These are phyloP conservation scores for Phasianus colchicus DNA, from an alignment of 2,113 vertebrate genomes.

Conservation along the genomic window DNA sequence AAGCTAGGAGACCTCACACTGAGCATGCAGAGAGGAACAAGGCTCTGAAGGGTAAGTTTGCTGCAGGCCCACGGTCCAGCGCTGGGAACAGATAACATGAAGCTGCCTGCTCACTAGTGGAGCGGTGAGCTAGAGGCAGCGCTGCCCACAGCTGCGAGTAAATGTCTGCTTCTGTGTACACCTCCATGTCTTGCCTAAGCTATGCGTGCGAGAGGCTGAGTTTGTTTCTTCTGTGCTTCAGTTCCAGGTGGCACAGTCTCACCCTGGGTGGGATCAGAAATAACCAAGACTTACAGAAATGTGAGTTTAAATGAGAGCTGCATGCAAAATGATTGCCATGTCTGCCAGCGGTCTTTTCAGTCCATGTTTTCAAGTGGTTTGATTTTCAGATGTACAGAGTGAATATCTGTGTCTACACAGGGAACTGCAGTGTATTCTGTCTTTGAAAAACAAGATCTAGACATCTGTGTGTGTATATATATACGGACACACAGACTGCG, in stretches of 20 bases:
- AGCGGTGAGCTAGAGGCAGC: background rate
- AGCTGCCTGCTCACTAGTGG: background rate
- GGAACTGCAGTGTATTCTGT: background rate
- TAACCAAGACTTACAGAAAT: background rate
- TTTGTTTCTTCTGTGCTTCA: background rate
- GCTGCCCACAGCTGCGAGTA: background rate
- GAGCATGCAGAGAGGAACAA: background rate
- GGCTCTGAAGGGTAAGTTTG: background rate
- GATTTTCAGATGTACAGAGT: background rate
- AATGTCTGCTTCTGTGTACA: background rate
- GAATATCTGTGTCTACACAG: background rate
- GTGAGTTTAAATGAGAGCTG: background rate
- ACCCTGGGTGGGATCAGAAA: background rate
- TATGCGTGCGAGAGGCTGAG: background rate
- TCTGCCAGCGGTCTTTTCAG: background rate
- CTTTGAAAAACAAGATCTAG: background rate
- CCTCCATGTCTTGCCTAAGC: background rate
- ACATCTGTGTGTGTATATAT: background rate
- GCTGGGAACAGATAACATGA: rapidly evolving
- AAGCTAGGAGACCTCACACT: constrained; percentile 23
- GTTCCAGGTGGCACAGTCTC: background rate
- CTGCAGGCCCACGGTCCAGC: background rate
- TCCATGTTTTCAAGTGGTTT: background rate
- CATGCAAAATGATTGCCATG: background rate
- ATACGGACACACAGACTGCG: background rate